A percentile compares a stretch with the other conserved stretches of the same genome.
phyloP scores from a whole-genome alignment of 1,140 invertebrate species.

The Brachionus calyciflorus region DNA sequence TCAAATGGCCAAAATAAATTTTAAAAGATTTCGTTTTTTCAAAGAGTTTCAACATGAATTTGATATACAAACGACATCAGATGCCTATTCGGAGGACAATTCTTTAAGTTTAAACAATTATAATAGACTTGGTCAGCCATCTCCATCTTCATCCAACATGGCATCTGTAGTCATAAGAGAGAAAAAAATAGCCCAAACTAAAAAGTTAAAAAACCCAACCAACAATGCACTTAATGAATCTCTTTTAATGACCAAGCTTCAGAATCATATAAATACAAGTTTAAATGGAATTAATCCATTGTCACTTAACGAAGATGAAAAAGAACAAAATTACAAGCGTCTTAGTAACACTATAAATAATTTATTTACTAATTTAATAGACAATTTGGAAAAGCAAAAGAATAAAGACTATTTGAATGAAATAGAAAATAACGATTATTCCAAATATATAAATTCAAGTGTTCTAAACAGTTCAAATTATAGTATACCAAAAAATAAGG shows the following conservation, averaged over 20 bases:
- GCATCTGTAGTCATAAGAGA: neutral
- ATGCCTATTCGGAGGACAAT: constrained; percentile 20
- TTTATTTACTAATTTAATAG: constrained; percentile 36
- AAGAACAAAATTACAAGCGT: constrained; percentile 15
- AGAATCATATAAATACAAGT: no score
- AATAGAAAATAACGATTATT: neutral
- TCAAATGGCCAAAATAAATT: neutral
- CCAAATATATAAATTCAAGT: constrained; percentile 20
- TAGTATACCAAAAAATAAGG: neutral
- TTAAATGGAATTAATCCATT: neutral
- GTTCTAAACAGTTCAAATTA: neutral
- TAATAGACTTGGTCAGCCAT: constrained; percentile 3
- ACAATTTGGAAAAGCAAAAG: constrained; percentile 42
- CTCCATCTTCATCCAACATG: constrained; percentile 4
- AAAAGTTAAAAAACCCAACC: neutral
- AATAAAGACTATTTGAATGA: constrained; percentile 23
- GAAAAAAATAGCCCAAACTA: constrained; percentile 21
- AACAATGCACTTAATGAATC: no score
- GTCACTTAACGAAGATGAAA: neutral
- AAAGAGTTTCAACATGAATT: constrained; percentile 25
- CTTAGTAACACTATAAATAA: constrained; percentile 22
- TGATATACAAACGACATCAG: constrained; percentile 26
- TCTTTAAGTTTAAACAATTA: constrained; percentile 1
- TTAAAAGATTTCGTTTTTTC: neutral
- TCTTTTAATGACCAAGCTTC: no score